These are phyloP conservation scores for Caenorhabditis sulstoni DNA, from an alignment of 2,888 invertebrate genomes.

Conservation along the genomic window DNA sequence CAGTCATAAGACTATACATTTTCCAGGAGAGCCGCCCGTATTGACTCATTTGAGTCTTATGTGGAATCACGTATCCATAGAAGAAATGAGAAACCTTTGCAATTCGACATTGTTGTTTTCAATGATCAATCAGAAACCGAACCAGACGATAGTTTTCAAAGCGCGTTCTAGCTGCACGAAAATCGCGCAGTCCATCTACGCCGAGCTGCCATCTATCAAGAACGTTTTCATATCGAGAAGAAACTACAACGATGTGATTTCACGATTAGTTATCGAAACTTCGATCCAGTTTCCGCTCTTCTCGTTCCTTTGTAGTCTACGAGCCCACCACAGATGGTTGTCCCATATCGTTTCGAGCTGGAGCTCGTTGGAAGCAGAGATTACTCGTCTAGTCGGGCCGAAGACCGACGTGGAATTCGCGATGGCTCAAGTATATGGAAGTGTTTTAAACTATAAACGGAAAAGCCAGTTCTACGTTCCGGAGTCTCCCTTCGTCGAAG, in stretches of 20 bases:
- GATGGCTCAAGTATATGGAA: constrained; percentile 57
- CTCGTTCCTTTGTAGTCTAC: constrained; percentile 25
- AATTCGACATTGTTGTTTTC: constrained; percentile 46
- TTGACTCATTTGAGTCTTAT: constrained; percentile 36
- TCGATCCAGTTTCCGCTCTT: constrained; percentile 44
- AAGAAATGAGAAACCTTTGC: constrained; percentile 49
- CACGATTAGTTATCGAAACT: constrained; percentile 42
- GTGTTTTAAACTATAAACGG: constrained; percentile 46
- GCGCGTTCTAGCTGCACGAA: constrained; percentile 49
- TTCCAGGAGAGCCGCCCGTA: constrained; percentile 61
- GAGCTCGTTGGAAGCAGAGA: constrained; percentile 56
- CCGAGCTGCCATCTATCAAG: constrained; percentile 53
- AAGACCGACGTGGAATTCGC: constrained; percentile 57
- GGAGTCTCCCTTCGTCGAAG: constrained; percentile 55
- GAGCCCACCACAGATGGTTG: constrained; percentile 15
- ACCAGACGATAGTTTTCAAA: constrained; percentile 60
- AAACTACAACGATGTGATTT: constrained; percentile 44
- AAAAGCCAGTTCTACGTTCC: constrained; percentile 55
- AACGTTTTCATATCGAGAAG: constrained; percentile 59
- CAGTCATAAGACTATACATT: background rate
- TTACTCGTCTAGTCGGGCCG: constrained; percentile 50
- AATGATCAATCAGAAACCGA: constrained; percentile 54
- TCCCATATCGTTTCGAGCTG: constrained; percentile 43
- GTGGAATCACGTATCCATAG: constrained; percentile 36
- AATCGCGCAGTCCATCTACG: constrained; percentile 61